These are phyloP conservation scores for Phortica okadai DNA, from an alignment of 2,888 invertebrate species.

Conservation along the genomic window DNA sequence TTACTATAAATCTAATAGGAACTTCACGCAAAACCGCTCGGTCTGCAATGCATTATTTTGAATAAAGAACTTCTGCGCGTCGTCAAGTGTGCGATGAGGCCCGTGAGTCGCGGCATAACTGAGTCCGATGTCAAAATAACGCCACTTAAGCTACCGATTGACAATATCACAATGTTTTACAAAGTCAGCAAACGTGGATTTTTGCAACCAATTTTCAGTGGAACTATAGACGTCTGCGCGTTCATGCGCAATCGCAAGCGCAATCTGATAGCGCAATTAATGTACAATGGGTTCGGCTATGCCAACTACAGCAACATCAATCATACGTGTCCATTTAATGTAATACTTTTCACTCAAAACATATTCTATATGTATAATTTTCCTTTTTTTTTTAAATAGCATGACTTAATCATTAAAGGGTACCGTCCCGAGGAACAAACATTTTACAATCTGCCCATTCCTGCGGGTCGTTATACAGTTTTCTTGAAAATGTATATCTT, in stretches of 20 bases:
- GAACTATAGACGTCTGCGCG: conserved; percentile 34
- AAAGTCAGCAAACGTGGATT: neutral
- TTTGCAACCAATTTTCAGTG: neutral
- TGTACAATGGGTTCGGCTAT: conserved; percentile 34
- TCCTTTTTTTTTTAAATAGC: too few relatives aligned
- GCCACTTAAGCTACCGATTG: neutral
- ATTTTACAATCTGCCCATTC: too few relatives aligned
- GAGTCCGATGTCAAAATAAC: neutral
- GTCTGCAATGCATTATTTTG: neutral
- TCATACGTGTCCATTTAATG: conserved; percentile 43
- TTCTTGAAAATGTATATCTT: too few relatives aligned
- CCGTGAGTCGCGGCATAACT: neutral
- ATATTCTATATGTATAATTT: too few relatives aligned
- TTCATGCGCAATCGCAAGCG: conserved; percentile 41
- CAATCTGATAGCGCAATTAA: conserved; percentile 37
- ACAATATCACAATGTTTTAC: neutral
- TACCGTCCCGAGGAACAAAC: too few relatives aligned
- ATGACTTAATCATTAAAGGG: too few relatives aligned
- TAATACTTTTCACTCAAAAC: neutral
- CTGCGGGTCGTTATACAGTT: too few relatives aligned
- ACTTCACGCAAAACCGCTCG: neutral
- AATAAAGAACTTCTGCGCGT: neutral
- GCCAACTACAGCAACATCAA: conserved; percentile 40
- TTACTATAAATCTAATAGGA: too few relatives aligned
- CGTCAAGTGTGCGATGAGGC: neutral